Evolutionary conservation across 2,113 vertebrate genomes (phyloP).

Genomic region (Etheostoma spectabile): DNA sequence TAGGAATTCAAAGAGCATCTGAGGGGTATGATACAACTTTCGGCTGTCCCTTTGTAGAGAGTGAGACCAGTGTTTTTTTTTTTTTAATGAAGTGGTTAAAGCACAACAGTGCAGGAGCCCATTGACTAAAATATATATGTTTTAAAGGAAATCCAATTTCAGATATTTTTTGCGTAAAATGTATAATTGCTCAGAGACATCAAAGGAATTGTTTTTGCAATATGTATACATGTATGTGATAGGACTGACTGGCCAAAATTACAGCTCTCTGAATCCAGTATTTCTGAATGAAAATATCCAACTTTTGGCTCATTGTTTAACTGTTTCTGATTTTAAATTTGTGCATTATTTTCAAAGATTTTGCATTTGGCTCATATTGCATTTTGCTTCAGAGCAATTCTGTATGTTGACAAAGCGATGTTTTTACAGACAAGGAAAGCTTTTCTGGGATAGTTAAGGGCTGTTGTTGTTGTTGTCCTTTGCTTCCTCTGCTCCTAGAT

Average conservation of each 20-base stretch:
- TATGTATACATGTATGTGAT: constrained; percentile 14
- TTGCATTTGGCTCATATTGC: constrained; percentile 26
- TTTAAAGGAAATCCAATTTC: constrained; percentile 47
- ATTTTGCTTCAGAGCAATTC: constrained; percentile 11
- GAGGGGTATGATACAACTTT: constrained; percentile 58
- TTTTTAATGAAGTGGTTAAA: constrained; percentile 41
- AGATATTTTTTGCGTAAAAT: constrained; percentile 17
- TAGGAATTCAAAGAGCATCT: constrained; percentile 62
- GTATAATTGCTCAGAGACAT: constrained; percentile 29
- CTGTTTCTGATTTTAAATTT: not conserved
- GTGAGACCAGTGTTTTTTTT: constrained; percentile 13
- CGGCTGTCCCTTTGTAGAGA: constrained; percentile 31
- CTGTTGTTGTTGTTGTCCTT: constrained; percentile 52
- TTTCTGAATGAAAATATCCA: constrained; percentile 15
- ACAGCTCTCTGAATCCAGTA: not conserved
- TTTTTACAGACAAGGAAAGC: constrained; percentile 20
- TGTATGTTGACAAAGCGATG: constrained; percentile 49
- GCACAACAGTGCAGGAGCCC: constrained; percentile 17
- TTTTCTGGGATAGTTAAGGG: constrained; percentile 45
- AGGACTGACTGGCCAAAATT: constrained; percentile 12
- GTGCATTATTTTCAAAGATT: constrained; percentile 6
- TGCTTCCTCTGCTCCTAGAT: constrained; percentile 27
- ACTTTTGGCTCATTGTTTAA: not conserved
- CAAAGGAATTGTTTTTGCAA: constrained; percentile 21
- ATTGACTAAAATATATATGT: constrained; percentile 33